Percentiles rank a stretch among this genome's conserved stretches.
Conservation (phyloP, 2,888 invertebrate genomes). For the Capitulum mitella region DNA sequence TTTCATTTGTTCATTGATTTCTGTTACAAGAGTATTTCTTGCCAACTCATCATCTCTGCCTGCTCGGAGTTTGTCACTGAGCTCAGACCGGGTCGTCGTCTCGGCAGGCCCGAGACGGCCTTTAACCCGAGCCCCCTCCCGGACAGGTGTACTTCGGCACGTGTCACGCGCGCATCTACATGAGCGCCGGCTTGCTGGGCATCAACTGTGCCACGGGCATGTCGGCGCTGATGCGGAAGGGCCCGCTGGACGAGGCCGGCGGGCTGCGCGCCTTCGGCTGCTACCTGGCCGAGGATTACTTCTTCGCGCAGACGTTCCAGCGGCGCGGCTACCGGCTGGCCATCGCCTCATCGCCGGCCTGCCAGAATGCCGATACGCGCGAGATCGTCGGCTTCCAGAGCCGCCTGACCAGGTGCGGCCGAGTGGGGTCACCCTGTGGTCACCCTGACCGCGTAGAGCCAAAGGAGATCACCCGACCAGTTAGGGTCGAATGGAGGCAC, state of each 20-base stretch:
- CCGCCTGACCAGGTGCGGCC: conserved; percentile 51
- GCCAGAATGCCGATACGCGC: conserved; percentile 88
- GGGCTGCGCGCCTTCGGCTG: conserved; percentile 84
- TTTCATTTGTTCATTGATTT: too few species aligned
- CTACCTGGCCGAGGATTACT: conserved; percentile 97
- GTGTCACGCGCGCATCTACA: conserved; percentile 88
- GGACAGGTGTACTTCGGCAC: conserved; percentile 87
- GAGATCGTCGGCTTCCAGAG: conserved; percentile 79
- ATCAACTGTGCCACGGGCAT: conserved; percentile 98
- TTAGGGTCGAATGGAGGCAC: too few species aligned
- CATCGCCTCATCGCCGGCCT: conserved; percentile 85
- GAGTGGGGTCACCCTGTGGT: too few species aligned
- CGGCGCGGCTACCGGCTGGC: conserved; percentile 84
- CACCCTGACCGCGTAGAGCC: too few species aligned
- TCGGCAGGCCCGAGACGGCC: too few species aligned
- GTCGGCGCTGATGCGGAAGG: conserved; percentile 88
- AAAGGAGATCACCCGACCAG: too few species aligned
- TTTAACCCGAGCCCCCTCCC: too few species aligned
- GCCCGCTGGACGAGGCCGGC: conserved; percentile 81
- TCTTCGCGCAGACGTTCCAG: conserved; percentile 82
- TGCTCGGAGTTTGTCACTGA: too few species aligned
- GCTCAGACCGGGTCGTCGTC: too few species aligned
- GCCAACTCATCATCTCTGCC: too few species aligned
- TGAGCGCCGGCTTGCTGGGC: conserved; percentile 81
- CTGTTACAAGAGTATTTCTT: too few species aligned